Percentiles rank a stretch among this genome's conserved stretches.
phyloP scores from a whole-genome alignment of 2,888 invertebrate genomes.

The Tridacna gigas region DNA sequence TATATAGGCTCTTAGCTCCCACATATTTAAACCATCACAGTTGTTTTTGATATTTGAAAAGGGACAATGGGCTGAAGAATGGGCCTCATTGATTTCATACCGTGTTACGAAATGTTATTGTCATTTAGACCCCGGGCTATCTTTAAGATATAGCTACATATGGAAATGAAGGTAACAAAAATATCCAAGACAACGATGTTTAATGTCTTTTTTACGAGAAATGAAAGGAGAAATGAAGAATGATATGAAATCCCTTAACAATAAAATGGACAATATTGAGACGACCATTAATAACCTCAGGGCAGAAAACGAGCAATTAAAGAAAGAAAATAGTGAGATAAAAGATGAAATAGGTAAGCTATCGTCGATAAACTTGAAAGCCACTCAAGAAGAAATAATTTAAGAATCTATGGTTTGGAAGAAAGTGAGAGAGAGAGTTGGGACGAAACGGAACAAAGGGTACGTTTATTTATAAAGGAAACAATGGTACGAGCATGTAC shows the following conservation, averaged over 20 bases:
- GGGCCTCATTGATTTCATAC: neutral
- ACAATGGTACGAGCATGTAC: neutral
- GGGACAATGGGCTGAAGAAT: too few relatives aligned
- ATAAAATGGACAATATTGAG: slow-evolving; percentile 14
- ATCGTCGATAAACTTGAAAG: slow-evolving; percentile 28
- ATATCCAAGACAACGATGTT: too few relatives aligned
- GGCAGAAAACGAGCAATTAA: neutral
- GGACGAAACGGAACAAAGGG: slow-evolving; percentile 27
- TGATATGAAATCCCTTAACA: slow-evolving; percentile 11
- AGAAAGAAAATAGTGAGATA: slow-evolving; percentile 14
- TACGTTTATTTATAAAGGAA: slow-evolving; percentile 9
- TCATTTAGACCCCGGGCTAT: too few relatives aligned
- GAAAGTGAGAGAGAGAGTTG: neutral
- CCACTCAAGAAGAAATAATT: slow-evolving; percentile 24
- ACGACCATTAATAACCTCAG: neutral
- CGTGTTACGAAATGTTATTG: neutral
- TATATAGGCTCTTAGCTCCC: too few relatives aligned
- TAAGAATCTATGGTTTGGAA: neutral
- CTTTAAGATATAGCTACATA: too few relatives aligned
- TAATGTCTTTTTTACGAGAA: slow-evolving; percentile 20
- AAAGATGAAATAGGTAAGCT: neutral
- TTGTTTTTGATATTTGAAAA: too few relatives aligned
- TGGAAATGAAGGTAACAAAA: too few relatives aligned
- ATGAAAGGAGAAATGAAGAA: slow-evolving; percentile 23
- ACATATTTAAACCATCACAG: too few relatives aligned